Evolutionary conservation across 2,797 vertebrate genomes (phyloP), one percentile per base, ranked within the genome.

Genomic region (Potorous gilbertii): DNA sequence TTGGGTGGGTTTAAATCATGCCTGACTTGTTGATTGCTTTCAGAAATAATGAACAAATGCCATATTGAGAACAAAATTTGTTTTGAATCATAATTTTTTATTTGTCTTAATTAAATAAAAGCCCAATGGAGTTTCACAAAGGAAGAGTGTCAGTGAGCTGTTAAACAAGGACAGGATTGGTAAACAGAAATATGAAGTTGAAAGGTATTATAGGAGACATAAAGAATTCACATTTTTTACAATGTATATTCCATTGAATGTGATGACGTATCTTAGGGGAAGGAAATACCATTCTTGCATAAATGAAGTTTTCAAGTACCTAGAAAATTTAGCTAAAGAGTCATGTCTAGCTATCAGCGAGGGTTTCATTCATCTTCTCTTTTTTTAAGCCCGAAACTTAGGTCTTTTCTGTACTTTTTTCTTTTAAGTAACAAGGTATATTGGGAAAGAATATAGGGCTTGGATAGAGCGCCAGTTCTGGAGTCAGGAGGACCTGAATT

Each of bases 271-370:
- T 52, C 52, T 52, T 52, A 52, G 4, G 52, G 27, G 55, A 12
- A 1, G 5, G 1, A 55, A 29, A 57, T 16, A 21, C 11, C 5
- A 11, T 91, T 54, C 14, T 31, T 27, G 27, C 5, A 28, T 40
- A 2, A 40, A 28, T 34, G 24, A 89, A 54, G 10, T 54, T 87
- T 55, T 40, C 52, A 3, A 54, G 8, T 52, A 4, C 11, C 28
- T 81, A 27, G 11, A 55, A 52, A 50, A 27, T 2, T 10, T 13
- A 27, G 28, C 3, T 21, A 0, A 66, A 1, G 29, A 12, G 28
- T 4, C 27, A 4, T 28, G 40, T n/a, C 1, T 0, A 8, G 12
- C 0, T 0, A 0, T 3, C 18, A 8, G 8, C 1, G 18, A 66
- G 0, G 6, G 12, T 28, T 46, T 1, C 2, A 1, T 6, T 16